A percentile compares a stretch with the other conserved stretches of the same genome.
phyloP scores from a whole-genome alignment of 2,797 vertebrate genomes.

The Heteromormyrus szaboi region DNA sequence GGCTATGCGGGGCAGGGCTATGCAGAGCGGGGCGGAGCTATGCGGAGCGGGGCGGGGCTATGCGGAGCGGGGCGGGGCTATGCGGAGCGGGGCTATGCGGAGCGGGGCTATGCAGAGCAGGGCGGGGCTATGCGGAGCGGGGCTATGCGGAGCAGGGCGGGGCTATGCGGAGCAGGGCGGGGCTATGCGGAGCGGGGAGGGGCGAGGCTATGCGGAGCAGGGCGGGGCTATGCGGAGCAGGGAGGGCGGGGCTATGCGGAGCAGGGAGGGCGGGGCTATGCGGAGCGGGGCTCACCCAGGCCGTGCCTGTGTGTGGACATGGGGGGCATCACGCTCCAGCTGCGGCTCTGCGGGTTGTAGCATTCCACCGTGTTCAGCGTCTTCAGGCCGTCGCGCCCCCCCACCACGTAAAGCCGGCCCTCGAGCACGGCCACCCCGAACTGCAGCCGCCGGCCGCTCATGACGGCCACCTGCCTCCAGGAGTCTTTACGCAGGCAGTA shows the following conservation, averaged over 20 bases:
- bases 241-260: too few species aligned
- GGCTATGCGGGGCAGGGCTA: too few species aligned
- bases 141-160: too few species aligned
- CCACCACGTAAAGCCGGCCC: constrained; percentile 90
- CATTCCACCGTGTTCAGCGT: constrained; percentile 95
- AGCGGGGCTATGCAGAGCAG: too few species aligned
- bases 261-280: too few species aligned
- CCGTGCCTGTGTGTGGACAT: constrained; percentile 97
- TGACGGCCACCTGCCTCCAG: constrained; percentile 90
- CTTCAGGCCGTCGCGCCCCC: constrained; percentile 91
- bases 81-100: too few species aligned
- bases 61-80: too few species aligned
- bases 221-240: too few species aligned
- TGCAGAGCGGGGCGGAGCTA: too few species aligned
- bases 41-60: neutral
- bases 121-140: too few species aligned
- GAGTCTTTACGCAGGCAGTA: constrained; percentile 87
- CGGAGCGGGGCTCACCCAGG: constrained; percentile 66
- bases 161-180: too few species aligned
- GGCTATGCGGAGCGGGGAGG: neutral
- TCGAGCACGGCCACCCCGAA: constrained; percentile 90
- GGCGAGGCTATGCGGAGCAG: too few species aligned
- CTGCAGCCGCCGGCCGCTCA: constrained; percentile 90
- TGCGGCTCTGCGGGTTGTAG: constrained; percentile 91
- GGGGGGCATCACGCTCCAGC: constrained; percentile 94